A percentile compares a stretch with the other conserved stretches of the same genome.
Conservation (phyloP, 2,113 vertebrate species). For the Dromaius novaehollandiae region DNA sequence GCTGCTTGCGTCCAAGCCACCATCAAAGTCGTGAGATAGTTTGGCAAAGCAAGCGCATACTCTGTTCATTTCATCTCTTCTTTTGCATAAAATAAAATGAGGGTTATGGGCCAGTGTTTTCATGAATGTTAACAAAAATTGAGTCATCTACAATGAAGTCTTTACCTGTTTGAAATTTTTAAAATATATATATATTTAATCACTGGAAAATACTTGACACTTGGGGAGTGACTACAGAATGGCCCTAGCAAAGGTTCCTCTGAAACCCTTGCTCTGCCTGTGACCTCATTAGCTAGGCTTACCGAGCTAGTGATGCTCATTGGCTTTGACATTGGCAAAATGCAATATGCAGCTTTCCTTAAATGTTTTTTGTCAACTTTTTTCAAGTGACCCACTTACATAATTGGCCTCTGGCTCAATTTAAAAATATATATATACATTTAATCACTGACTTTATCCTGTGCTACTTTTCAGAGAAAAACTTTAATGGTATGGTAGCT, state of each 20-base stretch:
- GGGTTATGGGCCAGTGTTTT: neutral
- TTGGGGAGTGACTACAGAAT: neutral
- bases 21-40: rapidly evolving
- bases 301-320: slow-evolving; percentile 10
- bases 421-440: slow-evolving; percentile 20
- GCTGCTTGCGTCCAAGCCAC: neutral
- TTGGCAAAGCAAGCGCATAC: neutral
- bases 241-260: neutral
- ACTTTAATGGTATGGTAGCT: neutral
- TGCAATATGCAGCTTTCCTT: slow-evolving; percentile 46
- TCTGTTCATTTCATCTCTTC: neutral
- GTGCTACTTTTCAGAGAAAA: neutral
- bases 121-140: neutral
- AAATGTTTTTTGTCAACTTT: slow-evolving; percentile 51
- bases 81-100: neutral
- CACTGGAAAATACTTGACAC: neutral
- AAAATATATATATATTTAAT: too few species aligned
- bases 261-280: neutral
- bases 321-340: slow-evolving; percentile 69
- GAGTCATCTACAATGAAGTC: neutral
- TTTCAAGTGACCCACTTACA: slow-evolving; percentile 62
- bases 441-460: slow-evolving; percentile 34
- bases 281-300: slow-evolving; percentile 39
- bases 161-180: neutral
- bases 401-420: slow-evolving; percentile 60